Conservation (phyloP, 2,888 invertebrate genomes). For the Patella pellucida region DNA sequence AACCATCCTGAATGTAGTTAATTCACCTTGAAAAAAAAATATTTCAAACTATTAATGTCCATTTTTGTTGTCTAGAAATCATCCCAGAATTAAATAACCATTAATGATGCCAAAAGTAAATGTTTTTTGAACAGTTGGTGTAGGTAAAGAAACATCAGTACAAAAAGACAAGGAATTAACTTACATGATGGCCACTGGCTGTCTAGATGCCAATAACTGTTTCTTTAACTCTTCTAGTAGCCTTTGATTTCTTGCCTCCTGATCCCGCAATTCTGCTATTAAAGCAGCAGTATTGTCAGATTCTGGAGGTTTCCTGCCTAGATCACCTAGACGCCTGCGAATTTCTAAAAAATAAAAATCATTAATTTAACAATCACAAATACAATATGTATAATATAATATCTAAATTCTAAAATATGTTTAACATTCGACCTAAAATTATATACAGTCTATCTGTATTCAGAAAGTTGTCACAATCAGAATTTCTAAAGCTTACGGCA, state of each 20-base stretch:
- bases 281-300: conserved; percentile 49
- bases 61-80: background rate
- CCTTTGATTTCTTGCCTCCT: conserved; percentile 57
- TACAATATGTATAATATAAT: too few relatives aligned
- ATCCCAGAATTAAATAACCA: too few relatives aligned
- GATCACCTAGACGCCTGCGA: conserved; percentile 51
- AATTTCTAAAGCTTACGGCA: too few relatives aligned
- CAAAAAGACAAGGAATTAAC: conserved; percentile 22
- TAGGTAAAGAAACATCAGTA: too few relatives aligned
- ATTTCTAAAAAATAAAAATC: conserved; percentile 47
- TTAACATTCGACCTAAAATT: too few relatives aligned
- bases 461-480: too few relatives aligned
- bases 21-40: background rate
- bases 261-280: conserved; percentile 54
- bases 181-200: conserved; percentile 52
- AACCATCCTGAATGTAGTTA: background rate
- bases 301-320: conserved; percentile 43
- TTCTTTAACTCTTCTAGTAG: conserved; percentile 54
- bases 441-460: too few relatives aligned
- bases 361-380: too few relatives aligned
- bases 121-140: too few relatives aligned
- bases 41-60: background rate
- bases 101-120: too few relatives aligned
- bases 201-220: conserved; percentile 49
- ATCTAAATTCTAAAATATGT: too few relatives aligned